Conservation (phyloP, 2,888 invertebrate species). For the Athripsodes cinereus region DNA sequence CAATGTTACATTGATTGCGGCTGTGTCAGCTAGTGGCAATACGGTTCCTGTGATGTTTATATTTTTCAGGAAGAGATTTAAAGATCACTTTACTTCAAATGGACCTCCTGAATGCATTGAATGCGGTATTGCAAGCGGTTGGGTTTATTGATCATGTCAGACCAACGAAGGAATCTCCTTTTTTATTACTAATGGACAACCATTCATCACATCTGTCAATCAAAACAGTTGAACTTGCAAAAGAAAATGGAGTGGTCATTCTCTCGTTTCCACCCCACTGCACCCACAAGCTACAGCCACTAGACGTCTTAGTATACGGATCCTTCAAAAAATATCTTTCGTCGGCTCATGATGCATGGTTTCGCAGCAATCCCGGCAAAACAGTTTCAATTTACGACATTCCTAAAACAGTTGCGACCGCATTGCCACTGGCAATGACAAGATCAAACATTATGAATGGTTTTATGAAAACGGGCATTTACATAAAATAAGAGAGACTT, state of each 20-base stretch:
- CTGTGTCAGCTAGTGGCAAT: conserved; percentile 23
- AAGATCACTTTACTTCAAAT: conserved; percentile 14
- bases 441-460: background rate
- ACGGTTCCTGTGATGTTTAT: conserved; percentile 25
- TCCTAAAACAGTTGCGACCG: conserved; percentile 23
- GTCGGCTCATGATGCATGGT: conserved; percentile 19
- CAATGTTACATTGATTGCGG: conserved; percentile 29
- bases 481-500: background rate
- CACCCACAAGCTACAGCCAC: conserved; percentile 28
- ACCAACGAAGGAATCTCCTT: background rate
- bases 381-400: conserved; percentile 26
- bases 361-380: conserved; percentile 26
- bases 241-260: conserved; percentile 24
- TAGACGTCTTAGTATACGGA: conserved; percentile 26
- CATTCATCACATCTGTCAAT: conserved; percentile 14
- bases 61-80: conserved; percentile 25
- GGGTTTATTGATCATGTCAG: conserved; percentile 2
- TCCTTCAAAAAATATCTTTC: conserved; percentile 26
- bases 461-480: conserved; percentile 2
- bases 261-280: conserved; percentile 28
- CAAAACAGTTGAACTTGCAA: background rate
- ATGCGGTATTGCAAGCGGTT: conserved; percentile 16
- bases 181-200: conserved; percentile 6
- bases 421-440: conserved; percentile 20
- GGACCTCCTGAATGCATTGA: conserved; percentile 23